Base-by-base conservation (phyloP, 2,797 vertebrate species). In the Forpus xanthops region DNA sequence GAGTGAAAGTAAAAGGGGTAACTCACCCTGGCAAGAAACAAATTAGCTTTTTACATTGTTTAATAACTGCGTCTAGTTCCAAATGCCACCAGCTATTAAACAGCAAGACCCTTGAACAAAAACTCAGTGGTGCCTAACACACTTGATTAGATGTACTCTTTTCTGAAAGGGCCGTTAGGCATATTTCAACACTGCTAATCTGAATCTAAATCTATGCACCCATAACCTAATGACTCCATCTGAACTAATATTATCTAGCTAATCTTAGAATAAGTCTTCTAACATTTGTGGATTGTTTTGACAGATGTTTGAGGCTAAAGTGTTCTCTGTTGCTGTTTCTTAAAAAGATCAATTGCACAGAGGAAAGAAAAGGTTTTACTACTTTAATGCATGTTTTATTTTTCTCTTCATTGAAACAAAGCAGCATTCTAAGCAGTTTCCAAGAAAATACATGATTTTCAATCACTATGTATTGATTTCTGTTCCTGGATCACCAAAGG, bases 21-120 rank as follows among this genome's bases (percentile, higher is more conserved):
- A 88, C 55, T 94, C 37, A 71, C 92, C 44, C 47, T 77, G 70
- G 55, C 80, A 96, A 89, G 89, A 91, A 96, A 87, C 89, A 96
- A 89, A 97, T 97, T 94, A 96, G 53, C 62, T 94, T 96, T 94
- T 95, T 92, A 89, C 30, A 3, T 92, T 96, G 85, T 97, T 97
- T 97, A 96, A 94, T 97, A 97, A 94, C 81, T 91, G 87, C 89
- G 95, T 94, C 77, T 76, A 90, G 90, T 77, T 97, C 87, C 79
- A 96, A 96, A 97, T 96, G 93, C 90, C 94, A 97, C 93, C 85
- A 94, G 72, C 84, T 96, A 97, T 97, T 97, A 96, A 96, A 87
- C 42, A 97, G 77, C 61, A 96, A 97, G 64, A 66, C 53, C 77
- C 78, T 91, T 93, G 79, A 94, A 96, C 58, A 87, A 92, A 97